Percentiles rank a stretch among this genome's conserved stretches.
phyloP scores from a whole-genome alignment of 2,797 vertebrate genomes.

The Naso thynnoides region DNA sequence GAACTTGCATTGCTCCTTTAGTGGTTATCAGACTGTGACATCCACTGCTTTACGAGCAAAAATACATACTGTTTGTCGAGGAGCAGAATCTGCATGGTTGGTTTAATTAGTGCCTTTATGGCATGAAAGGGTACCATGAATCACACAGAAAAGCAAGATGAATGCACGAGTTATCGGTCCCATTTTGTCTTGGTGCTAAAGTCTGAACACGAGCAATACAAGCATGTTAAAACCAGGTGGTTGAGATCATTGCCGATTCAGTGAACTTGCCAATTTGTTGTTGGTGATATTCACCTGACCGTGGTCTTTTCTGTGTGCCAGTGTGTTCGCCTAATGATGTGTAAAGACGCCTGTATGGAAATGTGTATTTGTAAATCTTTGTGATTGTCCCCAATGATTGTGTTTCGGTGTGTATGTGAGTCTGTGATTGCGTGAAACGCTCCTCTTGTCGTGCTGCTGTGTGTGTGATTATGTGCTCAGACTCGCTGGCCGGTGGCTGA shows the following conservation, averaged over 20 bases:
- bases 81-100: slow-evolving; percentile 2
- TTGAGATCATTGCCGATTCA: slow-evolving; percentile 7
- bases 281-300: slow-evolving; percentile 3
- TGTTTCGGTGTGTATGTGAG: slow-evolving; percentile 46
- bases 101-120: not conserved
- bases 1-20: not conserved
- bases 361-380: slow-evolving; percentile 68
- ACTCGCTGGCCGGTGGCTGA: slow-evolving; percentile 80
- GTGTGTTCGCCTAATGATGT: slow-evolving; percentile 55
- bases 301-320: slow-evolving; percentile 19
- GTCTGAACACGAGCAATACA: not conserved
- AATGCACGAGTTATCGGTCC: not conserved
- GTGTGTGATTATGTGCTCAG: slow-evolving; percentile 81
- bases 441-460: slow-evolving; percentile 54
- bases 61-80: slow-evolving; percentile 4
- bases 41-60: not conserved
- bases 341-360: slow-evolving; percentile 75
- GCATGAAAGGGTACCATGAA: not conserved
- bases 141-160: not conserved
- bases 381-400: slow-evolving; percentile 48
- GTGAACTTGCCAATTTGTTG: slow-evolving; percentile 3
- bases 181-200: not conserved
- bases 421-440: slow-evolving; percentile 53
- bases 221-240: slow-evolving; percentile 24
- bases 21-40: slow-evolving; percentile 42